Percentiles rank a stretch among this genome's conserved stretches.
Evolutionary conservation across 2,888 invertebrate genomes (phyloP).

Genomic region (Volucella bombylans): DNA sequence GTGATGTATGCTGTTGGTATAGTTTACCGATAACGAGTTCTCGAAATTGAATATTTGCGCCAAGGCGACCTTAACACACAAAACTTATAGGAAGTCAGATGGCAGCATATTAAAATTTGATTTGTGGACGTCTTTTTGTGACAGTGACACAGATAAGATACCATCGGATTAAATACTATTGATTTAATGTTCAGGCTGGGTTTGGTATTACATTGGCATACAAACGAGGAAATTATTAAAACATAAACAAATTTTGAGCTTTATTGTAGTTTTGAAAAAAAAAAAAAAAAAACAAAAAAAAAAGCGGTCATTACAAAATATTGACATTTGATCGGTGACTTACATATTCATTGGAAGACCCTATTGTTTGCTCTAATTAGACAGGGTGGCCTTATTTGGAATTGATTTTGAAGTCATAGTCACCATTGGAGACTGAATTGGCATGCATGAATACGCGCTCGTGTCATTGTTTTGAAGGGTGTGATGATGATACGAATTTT

Average conservation of each 20-base stretch:
- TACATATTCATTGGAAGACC: no score
- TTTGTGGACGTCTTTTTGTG: slow-evolving; percentile 37
- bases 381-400: no score
- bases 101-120: slow-evolving; percentile 26
- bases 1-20: slow-evolving; percentile 27
- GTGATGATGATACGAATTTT: no score
- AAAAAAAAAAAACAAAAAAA: no score
- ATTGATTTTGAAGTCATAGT: no score
- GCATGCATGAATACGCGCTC: no score
- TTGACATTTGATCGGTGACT: not conserved
- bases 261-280: not conserved
- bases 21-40: slow-evolving; percentile 19
- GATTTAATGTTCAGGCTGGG: slow-evolving; percentile 35
- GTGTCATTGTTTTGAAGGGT: no score
- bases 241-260: slow-evolving; percentile 20
- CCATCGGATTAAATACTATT: slow-evolving; percentile 10
- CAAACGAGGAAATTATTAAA: slow-evolving; percentile 2
- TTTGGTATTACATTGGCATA: slow-evolving; percentile 38
- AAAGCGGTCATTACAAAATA: not conserved
- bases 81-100: slow-evolving; percentile 38
- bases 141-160: slow-evolving; percentile 28
- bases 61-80: slow-evolving; percentile 59
- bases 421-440: no score
- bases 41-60: slow-evolving; percentile 36
- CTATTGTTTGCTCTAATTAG: no score